Base-by-base conservation (phyloP, 2,797 vertebrate genomes). In the Brachyrhaphis roseni region DNA sequence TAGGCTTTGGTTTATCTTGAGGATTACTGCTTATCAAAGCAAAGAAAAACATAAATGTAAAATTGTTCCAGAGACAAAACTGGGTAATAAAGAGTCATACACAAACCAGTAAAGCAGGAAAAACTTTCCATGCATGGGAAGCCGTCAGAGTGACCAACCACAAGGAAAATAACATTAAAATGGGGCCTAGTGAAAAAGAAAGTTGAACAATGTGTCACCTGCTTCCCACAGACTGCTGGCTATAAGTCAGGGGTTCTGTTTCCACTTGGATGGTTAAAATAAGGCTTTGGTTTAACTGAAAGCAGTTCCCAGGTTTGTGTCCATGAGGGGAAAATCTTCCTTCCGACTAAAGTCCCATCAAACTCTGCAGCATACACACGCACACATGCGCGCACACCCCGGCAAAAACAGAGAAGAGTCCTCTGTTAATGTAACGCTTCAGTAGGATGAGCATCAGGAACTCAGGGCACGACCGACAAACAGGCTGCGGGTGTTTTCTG, bases 341-440 rank as follows among this genome's bases (percentile, higher is more conserved):
- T 3, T 86, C 81, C 87, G 85, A 87, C 84, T 91, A 86, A 88
- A 90, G 87, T 55, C 77, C 78, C 76, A 74, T 70, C 82, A 86
- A 31, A 79, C 70, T 49, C 80, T 41, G 51, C 71, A 34, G 72
- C 75, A 78, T 80, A 76, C 78, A 49, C n/a, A 28, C 12, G 13
- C 4, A 57, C n/a, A 1, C n/a, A 28, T 16, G 15, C 5, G 70
- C 76, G 4, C 55, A 5, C 12, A 31, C 8, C 5, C 10, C 13
- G n/a, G 55, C 41, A 73, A 77, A 85, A 78, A 74, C 79, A 82
- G 76, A 79, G 74, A 70, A 57, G 43, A 79, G 26, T 59, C 77
- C 75, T 82, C 62, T 82, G 87, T 90, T 93, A 92, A 93, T 93
- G 91, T 90, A 85, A 90, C 85, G 88, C 89, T 90, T 86, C 89